Evolutionary conservation across 53 echinoderm and acorn worm genomes (phyloP).

Genomic region (Echinarachnius parma): DNA sequence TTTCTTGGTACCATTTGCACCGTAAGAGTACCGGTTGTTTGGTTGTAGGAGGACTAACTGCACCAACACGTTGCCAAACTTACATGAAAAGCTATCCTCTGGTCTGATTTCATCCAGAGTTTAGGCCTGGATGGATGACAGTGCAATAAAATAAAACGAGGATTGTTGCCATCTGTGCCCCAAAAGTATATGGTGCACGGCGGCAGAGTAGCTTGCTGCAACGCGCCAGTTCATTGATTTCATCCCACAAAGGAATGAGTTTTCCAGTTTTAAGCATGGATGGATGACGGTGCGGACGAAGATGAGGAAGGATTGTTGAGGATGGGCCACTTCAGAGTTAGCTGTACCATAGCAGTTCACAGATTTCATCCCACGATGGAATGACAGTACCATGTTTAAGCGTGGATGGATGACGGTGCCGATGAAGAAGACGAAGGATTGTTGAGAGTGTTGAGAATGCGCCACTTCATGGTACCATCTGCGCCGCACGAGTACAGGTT

Average conservation of each 20-base stretch:
- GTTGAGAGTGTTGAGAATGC: constrained; percentile 29
- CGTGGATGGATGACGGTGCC: neutral
- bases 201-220: too few relatives aligned
- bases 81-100: constrained; percentile 87
- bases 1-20: constrained; percentile 91
- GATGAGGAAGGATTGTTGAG: too few relatives aligned
- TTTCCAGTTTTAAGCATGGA: too few relatives aligned
- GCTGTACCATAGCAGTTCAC: too few relatives aligned
- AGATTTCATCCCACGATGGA: neutral
- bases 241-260: neutral
- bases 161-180: too few relatives aligned
- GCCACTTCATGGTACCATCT: constrained; percentile 97
- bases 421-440: constrained; percentile 33
- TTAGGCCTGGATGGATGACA: too few relatives aligned
- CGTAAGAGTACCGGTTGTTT: constrained; percentile 88
- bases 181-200: too few relatives aligned
- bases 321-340: too few relatives aligned
- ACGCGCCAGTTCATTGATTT: neutral
- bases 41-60: constrained; percentile 80
- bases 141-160: too few relatives aligned
- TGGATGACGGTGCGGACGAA: too few relatives aligned
- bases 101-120: too few relatives aligned
- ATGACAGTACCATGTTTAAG: neutral
- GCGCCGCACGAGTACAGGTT: constrained; percentile 95
- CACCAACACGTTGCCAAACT: constrained; percentile 76